Evolutionary conservation across 2,888 invertebrate genomes (phyloP).

Genomic region (Dicranocentrus wangi): DNA sequence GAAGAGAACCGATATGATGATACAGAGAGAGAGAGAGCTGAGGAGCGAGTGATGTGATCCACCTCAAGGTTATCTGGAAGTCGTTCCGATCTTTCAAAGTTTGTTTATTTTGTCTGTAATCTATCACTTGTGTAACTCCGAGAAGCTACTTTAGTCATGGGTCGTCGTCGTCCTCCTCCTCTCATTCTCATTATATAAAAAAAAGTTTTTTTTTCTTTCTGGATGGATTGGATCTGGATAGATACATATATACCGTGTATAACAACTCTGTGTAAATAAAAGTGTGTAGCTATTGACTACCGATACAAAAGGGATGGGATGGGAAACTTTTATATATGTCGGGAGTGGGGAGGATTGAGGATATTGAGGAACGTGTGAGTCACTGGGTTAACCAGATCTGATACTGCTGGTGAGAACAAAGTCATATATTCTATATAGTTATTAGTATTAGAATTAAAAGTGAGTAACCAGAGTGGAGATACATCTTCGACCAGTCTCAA

Average conservation of each 20-base stretch:
- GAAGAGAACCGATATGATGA: slow-evolving; percentile 2
- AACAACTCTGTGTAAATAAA: too few species aligned
- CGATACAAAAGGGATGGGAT: too few species aligned
- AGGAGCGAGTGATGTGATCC: slow-evolving; percentile 10
- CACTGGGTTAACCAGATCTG: slow-evolving; percentile 56
- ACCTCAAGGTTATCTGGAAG: slow-evolving; percentile 62
- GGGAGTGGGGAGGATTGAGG: too few species aligned
- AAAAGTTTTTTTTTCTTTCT: too few species aligned
- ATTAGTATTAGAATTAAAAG: too few species aligned
- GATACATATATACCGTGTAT: too few species aligned
- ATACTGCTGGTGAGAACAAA: not conserved
- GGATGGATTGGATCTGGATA: too few species aligned
- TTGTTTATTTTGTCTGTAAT: slow-evolving; percentile 64
- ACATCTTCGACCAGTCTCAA: too few species aligned
- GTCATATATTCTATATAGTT: too few species aligned
- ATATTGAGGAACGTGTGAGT: slow-evolving; percentile 50
- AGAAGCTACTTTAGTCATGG: not conserved
- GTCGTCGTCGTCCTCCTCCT: not conserved
- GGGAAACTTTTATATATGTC: too few species aligned
- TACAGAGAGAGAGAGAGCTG: not conserved
- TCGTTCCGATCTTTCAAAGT: slow-evolving; percentile 52
- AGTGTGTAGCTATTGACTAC: too few species aligned
- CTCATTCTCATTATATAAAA: not conserved
- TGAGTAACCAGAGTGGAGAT: not conserved
- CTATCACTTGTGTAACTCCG: slow-evolving; percentile 55